phyloP scores from a whole-genome alignment of 64 coral and sea anemone genomes.

The Montipora foliosa region DNA sequence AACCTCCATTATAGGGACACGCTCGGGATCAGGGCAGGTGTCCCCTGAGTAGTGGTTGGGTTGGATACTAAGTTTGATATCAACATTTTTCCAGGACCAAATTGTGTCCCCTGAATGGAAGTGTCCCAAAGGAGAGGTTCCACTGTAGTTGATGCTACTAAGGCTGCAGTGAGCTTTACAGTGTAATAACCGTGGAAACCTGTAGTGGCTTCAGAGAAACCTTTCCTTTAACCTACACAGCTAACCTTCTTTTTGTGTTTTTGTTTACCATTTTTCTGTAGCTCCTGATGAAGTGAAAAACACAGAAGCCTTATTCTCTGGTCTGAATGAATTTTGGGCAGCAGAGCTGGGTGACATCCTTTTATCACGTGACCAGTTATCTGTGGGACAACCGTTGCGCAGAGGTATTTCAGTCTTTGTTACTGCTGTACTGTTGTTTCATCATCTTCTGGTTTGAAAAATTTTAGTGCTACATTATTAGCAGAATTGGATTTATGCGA shows the following conservation, averaged over 20 bases:
- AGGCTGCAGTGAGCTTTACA: too few species aligned
- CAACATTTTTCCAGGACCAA: too few species aligned
- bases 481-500: background rate
- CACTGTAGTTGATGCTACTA: too few species aligned
- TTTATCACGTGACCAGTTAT: slow-evolving; percentile 27
- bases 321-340: slow-evolving; percentile 37
- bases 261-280: background rate
- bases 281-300: slow-evolving; percentile 44
- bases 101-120: too few species aligned
- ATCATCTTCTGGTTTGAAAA: background rate
- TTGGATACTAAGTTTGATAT: too few species aligned
- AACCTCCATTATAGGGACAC: too few species aligned
- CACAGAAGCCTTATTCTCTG: slow-evolving; percentile 5
- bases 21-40: too few species aligned
- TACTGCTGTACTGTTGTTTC: background rate
- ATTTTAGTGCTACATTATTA: background rate
- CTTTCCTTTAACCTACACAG: too few species aligned
- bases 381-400: slow-evolving; percentile 2
- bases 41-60: too few species aligned
- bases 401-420: background rate
- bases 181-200: too few species aligned
- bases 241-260: background rate
- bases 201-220: too few species aligned
- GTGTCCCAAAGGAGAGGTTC: too few species aligned
- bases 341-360: slow-evolving; percentile 30